Evolutionary conservation across 2,888 invertebrate genomes (phyloP).

Genomic region (Saturnia pavonia): DNA sequence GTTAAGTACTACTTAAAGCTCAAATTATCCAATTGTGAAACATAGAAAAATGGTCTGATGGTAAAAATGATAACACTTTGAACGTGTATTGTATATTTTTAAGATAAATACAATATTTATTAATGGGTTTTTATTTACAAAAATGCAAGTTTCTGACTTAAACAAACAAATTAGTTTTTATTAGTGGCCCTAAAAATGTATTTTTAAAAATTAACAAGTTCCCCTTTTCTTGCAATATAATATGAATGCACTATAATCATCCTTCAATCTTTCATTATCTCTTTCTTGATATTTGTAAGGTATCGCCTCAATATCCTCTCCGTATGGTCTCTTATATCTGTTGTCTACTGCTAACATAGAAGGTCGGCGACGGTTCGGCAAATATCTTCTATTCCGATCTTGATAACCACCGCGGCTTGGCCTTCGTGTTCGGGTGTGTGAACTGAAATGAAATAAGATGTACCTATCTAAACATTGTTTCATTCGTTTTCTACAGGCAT

Average conservation of each 20-base stretch:
- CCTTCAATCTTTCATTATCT: constrained; percentile 51
- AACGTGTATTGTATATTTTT: not conserved
- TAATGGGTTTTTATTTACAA: constrained; percentile 18
- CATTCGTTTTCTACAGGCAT: not conserved
- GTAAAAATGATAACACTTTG: not conserved
- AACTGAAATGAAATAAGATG: constrained; percentile 42
- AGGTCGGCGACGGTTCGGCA: constrained; percentile 50
- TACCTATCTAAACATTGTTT: not conserved
- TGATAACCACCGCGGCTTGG: constrained; percentile 60
- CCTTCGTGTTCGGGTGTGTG: constrained; percentile 54
- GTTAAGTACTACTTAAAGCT: no score
- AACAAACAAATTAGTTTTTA: not conserved
- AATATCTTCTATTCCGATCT: constrained; percentile 60
- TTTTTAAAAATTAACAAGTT: constrained; percentile 47
- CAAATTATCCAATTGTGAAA: not conserved
- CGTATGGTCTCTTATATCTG: constrained; percentile 11
- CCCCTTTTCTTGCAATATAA: constrained; percentile 61
- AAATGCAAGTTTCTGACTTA: constrained; percentile 18
- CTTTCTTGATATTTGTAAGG: constrained; percentile 46
- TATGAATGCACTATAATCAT: constrained; percentile 50
- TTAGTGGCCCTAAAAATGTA: not conserved
- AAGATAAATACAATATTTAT: not conserved
- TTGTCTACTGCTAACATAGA: constrained; percentile 31
- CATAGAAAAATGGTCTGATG: not conserved
- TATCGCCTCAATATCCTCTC: constrained; percentile 6